phyloP scores from a whole-genome alignment of 2,888 invertebrate genomes.

The Drosophila affinis region DNA sequence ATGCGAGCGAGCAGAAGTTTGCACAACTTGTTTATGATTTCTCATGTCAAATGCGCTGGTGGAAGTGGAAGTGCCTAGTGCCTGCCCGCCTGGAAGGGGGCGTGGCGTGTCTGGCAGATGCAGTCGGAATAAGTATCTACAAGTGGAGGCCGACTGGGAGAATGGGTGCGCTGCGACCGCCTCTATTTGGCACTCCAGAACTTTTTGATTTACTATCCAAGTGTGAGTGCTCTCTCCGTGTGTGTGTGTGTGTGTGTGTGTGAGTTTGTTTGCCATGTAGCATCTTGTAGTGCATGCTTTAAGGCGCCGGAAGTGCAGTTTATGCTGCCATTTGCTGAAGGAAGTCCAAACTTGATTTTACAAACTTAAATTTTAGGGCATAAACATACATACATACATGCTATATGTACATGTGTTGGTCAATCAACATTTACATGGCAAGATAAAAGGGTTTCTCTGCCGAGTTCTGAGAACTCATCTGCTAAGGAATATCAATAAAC shows the following conservation, averaged over 20 bases:
- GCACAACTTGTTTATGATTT: slow-evolving; percentile 79
- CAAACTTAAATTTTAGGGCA: background rate
- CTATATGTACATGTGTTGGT: too few relatives aligned
- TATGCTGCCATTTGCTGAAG: slow-evolving; percentile 53
- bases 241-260: slow-evolving; percentile 13
- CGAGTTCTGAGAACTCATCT: too few relatives aligned
- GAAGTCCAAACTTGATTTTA: slow-evolving; percentile 27
- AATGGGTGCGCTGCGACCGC: slow-evolving; percentile 46
- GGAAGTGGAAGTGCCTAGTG: slow-evolving; percentile 1
- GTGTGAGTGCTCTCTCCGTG: slow-evolving; percentile 16
- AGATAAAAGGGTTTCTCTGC: too few relatives aligned
- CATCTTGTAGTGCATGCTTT: slow-evolving; percentile 46
- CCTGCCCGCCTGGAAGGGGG: slow-evolving; percentile 22
- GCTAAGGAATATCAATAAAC: too few relatives aligned
- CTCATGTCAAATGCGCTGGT: slow-evolving; percentile 75
- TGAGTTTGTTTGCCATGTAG: slow-evolving; percentile 39
- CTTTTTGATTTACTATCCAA: slow-evolving; percentile 70
- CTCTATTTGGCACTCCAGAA: slow-evolving; percentile 73
- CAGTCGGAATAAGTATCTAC: slow-evolving; percentile 64
- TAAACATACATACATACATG: background rate
- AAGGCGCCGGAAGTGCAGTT: slow-evolving; percentile 66
- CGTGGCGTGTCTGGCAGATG: slow-evolving; percentile 51
- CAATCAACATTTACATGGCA: too few relatives aligned
- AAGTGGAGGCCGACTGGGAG: slow-evolving; percentile 52
- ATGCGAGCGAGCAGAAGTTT: slow-evolving; percentile 58